Conservation (phyloP, 2,888 invertebrate genomes). For the Liposcelis brunnea region DNA sequence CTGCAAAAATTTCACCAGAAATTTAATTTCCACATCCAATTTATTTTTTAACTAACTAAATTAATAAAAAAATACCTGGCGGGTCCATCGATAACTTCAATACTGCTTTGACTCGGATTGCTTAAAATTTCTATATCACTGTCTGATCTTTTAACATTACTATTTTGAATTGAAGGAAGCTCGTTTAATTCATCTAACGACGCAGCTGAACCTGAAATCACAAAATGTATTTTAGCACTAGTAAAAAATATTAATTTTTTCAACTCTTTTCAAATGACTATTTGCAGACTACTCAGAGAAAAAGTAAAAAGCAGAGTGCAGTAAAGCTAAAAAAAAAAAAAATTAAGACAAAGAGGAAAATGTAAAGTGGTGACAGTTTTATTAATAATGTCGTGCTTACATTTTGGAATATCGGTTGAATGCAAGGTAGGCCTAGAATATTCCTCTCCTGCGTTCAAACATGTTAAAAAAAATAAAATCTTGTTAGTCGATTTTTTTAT, state of each 20-base stretch:
- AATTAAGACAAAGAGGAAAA: no score
- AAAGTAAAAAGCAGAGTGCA: no score
- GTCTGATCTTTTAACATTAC: conserved; percentile 27
- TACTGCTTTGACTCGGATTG: conserved; percentile 53
- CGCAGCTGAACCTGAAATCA: conserved; percentile 27
- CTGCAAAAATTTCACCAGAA: conserved; percentile 6
- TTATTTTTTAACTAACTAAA: conserved; percentile 2
- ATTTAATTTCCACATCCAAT: not conserved
- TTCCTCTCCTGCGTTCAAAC: no score
- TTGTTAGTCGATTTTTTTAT: no score
- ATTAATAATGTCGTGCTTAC: conserved; percentile 10
- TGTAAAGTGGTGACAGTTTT: no score
- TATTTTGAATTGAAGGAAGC: conserved; percentile 4
- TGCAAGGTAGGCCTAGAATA: no score
- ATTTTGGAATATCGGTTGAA: no score
- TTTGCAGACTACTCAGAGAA: no score
- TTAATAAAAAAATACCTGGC: conserved; percentile 22
- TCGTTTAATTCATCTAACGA: conserved; percentile 24
- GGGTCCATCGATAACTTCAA: conserved; percentile 39
- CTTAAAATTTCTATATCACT: conserved; percentile 54
- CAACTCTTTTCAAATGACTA: no score
- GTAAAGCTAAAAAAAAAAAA: no score
- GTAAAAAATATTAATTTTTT: not conserved
- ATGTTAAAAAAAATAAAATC: no score
- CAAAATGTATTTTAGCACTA: not conserved